Base-by-base conservation (phyloP, 2,888 invertebrate genomes). In the Myopa testacea region DNA sequence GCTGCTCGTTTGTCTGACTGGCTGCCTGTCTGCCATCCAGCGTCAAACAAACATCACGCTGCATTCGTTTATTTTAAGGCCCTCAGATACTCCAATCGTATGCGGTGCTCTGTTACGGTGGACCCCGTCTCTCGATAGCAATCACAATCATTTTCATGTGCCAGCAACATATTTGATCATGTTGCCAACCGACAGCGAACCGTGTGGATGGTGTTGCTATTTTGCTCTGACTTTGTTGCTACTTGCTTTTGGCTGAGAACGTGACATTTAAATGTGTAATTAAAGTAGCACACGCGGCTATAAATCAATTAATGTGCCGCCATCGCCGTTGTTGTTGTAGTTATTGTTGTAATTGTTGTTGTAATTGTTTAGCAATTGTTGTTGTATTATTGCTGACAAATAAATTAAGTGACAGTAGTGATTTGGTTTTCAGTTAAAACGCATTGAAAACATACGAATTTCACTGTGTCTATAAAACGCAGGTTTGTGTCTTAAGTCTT, bases 221-320 rank as follows among this genome's bases (percentile, higher is more conserved):
- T 26, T 26, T 26, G 26, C 26, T 26, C 26, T 63, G 63, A 19
- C 37, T 63, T 63, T 26, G n/a, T 67, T 40, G 8, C 37, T n/a
- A 0, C 3, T 16, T 40, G 12, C n/a, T 38, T 5, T 67, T 63
- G 7, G 7, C n/a, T 38, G 10, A 45, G 6, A 16, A 38, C 60
- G 45, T 73, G 62, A 62, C 40, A 26, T 73, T 45, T 73, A 73
- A 62, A 63, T 50, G 45, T 55, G 40, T 73, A 63, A 73, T 73
- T 73, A 73, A 72, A 62, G 60, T 37, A 38, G 71, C 14, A 26
- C 26, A 73, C 45, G 73, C 38, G 40, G 63, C 63, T 52, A 45
- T 73, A 73, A 73, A 73, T 73, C 73, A 73, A 73, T 73, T 73
- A 50, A 10, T 62, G 2, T 14, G 45, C n/a, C 40, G 8, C 52